These are phyloP conservation scores for Allochrocebus solatus DNA, from an alignment of 2,797 vertebrate genomes.

Conservation along the genomic window DNA sequence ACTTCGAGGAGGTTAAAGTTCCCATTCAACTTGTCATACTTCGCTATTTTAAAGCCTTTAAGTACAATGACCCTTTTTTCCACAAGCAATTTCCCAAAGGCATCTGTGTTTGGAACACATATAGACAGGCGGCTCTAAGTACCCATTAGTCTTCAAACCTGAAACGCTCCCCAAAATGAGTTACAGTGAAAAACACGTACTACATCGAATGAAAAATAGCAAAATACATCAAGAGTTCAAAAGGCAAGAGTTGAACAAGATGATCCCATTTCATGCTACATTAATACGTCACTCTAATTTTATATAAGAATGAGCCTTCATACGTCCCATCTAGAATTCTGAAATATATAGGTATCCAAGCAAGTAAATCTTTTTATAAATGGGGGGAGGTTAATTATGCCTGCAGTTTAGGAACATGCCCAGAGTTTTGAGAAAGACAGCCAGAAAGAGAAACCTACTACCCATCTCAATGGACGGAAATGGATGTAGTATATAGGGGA, in stretches of 20 bases:
- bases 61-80: slow-evolving; percentile 43
- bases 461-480: neutral
- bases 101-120: slow-evolving; percentile 54
- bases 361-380: slow-evolving; percentile 52
- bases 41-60: slow-evolving; percentile 61
- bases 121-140: neutral
- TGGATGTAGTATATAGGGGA: neutral
- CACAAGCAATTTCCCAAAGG: slow-evolving; percentile 68
- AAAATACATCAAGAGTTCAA: slow-evolving; percentile 60
- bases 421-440: neutral
- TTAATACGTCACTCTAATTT: slow-evolving; percentile 79
- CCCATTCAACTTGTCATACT: slow-evolving; percentile 46
- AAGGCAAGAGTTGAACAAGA: slow-evolving; percentile 68
- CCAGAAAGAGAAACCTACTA: neutral
- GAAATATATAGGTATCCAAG: slow-evolving; percentile 66
- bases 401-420: neutral
- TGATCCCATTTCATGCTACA: slow-evolving; percentile 81
- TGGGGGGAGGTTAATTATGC: neutral
- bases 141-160: slow-evolving; percentile 52
- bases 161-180: slow-evolving; percentile 52
- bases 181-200: slow-evolving; percentile 52
- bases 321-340: slow-evolving; percentile 63
- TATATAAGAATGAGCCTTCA: slow-evolving; percentile 64
- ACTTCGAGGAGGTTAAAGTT: slow-evolving; percentile 50
- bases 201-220: slow-evolving; percentile 39